Evolutionary conservation across 2,113 vertebrate species (phyloP).

Genomic region (Cyprinodon brontotheroides): DNA sequence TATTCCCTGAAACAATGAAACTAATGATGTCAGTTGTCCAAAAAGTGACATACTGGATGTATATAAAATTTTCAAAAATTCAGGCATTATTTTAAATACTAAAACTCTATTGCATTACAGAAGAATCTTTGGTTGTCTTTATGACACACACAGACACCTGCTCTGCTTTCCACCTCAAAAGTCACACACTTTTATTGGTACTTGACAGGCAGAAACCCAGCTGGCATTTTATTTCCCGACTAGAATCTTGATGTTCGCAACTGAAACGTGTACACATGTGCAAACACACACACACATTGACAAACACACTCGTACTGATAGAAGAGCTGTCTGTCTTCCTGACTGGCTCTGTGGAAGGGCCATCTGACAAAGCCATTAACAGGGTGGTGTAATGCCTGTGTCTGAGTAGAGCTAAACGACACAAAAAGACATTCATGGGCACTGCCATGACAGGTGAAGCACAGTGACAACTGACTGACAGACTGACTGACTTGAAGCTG

Average conservation of each 20-base stretch:
- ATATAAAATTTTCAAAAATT: too few species aligned
- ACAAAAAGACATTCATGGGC: constrained; percentile 71
- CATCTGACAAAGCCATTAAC: constrained; percentile 81
- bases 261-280: constrained; percentile 41
- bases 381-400: constrained; percentile 72
- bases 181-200: constrained; percentile 50
- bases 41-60: not conserved
- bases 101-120: not conserved
- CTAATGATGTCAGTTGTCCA: too few species aligned
- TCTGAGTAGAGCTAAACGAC: constrained; percentile 63
- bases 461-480: constrained; percentile 55
- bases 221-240: constrained; percentile 68
- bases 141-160: constrained; percentile 42
- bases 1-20: too few species aligned
- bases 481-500: constrained; percentile 37
- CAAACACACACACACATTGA: constrained; percentile 23
- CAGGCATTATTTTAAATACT: not conserved
- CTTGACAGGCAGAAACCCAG: constrained; percentile 45
- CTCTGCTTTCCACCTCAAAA: constrained; percentile 46
- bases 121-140: constrained; percentile 23
- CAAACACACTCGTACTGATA: constrained; percentile 45
- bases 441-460: constrained; percentile 65
- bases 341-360: constrained; percentile 72
- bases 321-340: constrained; percentile 62
- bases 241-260: constrained; percentile 46